Evolutionary conservation across 2,888 invertebrate species (phyloP).

Genomic region (Hydrotaea diabolus): DNA sequence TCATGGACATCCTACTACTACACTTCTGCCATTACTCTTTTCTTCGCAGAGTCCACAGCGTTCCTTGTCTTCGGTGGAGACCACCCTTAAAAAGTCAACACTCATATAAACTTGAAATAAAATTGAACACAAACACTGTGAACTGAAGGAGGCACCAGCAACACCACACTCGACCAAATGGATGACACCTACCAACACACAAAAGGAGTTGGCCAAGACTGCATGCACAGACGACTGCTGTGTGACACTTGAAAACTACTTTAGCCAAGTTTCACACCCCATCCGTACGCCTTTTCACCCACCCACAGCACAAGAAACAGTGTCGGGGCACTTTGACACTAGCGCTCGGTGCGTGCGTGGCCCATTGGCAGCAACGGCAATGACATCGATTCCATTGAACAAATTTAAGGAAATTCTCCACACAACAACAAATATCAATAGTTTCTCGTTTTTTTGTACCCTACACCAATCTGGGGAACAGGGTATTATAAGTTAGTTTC

Average conservation of each 20-base stretch:
- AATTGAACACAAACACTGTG: conserved; percentile 30
- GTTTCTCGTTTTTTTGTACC: conserved; percentile 13
- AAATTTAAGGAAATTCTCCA: conserved; percentile 13
- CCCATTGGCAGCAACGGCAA: neutral
- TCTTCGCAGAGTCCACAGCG: too few relatives aligned
- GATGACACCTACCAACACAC: conserved; percentile 8
- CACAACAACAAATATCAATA: conserved; percentile 21
- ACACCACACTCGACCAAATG: conserved; percentile 22
- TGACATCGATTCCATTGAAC: conserved; percentile 11
- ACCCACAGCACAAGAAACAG: too few relatives aligned
- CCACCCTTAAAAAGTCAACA: conserved; percentile 9
- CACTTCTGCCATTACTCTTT: too few relatives aligned
- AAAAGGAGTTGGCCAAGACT: conserved; percentile 5
- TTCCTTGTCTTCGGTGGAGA: neutral
- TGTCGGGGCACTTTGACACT: neutral
- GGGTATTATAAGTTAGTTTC: too few relatives aligned
- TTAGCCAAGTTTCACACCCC: conserved; percentile 10
- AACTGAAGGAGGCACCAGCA: neutral
- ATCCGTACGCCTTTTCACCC: too few relatives aligned
- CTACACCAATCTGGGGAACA: too few relatives aligned
- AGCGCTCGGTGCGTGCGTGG: neutral
- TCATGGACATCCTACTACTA: conserved; percentile 16
- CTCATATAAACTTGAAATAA: conserved; percentile 10
- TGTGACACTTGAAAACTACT: conserved; percentile 13
- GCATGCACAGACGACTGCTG: too few relatives aligned